Evolutionary conservation across 2,113 vertebrate species (phyloP), one percentile per base, ranked within the genome.

Genomic region (Ptilonorhynchus violaceus): DNA sequence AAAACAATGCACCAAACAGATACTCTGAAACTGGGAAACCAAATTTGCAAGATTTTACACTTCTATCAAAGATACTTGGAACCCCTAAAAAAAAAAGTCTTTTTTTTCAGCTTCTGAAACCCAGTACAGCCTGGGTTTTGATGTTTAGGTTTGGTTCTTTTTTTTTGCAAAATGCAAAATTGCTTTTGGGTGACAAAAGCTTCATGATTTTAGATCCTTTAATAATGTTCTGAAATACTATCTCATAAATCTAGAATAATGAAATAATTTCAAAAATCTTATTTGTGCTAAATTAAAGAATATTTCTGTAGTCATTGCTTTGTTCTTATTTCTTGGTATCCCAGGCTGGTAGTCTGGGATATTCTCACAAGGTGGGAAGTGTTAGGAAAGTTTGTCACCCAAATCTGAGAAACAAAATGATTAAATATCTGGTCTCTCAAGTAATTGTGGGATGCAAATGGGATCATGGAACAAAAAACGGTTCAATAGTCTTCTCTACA

Each of bases 71-170:
- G 31, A 37, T 22, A 56, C 8, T 39, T 5, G 9, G 46, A 84
- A 77, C 1, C 0, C 2, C 13, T 49, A 17, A 11, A 24, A 33
- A 73, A 46, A 55, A 30, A 52, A 15, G 1, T 27, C 0, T 5
- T 4, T 10, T 35, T 58, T 63, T 39, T 49, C 25, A 67, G 11
- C 63, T 92, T 77, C 59, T 92, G 79, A 85, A 86, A 64, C 4
- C 5, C 59, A 64, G 19, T 16, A 16, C 16, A 69, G 58, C n/a
- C 53, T 58, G 18, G 50, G 15, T 1, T 30, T 62, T 68, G 24
- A 6, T 20, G 15, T 44, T 44, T 15, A 17, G 15, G 15, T 44
- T 76, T 76, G 76, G 56, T 24, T 82, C 53, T 11, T 31, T 31
- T 11, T 49, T 70, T 31, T 37, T 15, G 1, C 35, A 46, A 63